A percentile compares a stretch with the other conserved stretches of the same genome.
phyloP scores from a whole-genome alignment of 2,888 invertebrate species.

The Heliconius erato region DNA sequence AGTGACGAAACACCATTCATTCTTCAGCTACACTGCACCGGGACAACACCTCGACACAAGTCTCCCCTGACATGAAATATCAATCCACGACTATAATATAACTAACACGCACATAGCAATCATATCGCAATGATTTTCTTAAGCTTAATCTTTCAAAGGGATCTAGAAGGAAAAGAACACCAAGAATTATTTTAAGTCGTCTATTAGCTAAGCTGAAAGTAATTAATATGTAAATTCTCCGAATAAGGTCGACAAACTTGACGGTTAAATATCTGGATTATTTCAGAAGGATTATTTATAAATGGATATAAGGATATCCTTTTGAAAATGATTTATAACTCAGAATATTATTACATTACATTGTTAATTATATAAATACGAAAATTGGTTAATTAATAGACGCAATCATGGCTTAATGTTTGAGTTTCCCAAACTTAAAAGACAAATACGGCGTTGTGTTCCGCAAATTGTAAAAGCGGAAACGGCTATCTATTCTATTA shows the following conservation, averaged over 20 bases:
- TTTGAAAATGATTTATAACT: background rate
- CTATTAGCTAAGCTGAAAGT: background rate
- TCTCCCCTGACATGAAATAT: background rate
- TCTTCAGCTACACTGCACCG: too few relatives aligned
- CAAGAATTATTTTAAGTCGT: slow-evolving; percentile 8
- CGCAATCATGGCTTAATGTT: background rate
- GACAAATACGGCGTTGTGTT: background rate
- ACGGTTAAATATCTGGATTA: slow-evolving; percentile 17
- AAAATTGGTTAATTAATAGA: background rate
- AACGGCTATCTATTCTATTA: background rate
- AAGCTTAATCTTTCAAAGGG: background rate
- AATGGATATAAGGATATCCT: slow-evolving; percentile 1
- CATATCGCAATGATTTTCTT: background rate
- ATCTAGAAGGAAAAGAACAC: background rate
- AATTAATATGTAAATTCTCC: slow-evolving; percentile 23
- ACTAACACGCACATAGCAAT: background rate
- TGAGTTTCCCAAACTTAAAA: too few relatives aligned
- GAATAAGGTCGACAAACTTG: background rate
- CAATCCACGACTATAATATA: background rate
- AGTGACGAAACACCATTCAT: too few relatives aligned
- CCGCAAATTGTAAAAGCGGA: background rate
- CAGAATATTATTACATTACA: background rate
- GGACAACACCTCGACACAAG: too few relatives aligned
- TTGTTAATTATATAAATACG: background rate
- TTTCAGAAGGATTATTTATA: slow-evolving; percentile 14